These are phyloP conservation scores for Polyodon spathula DNA, from an alignment of 2,113 vertebrate genomes.

Conservation along the genomic window DNA sequence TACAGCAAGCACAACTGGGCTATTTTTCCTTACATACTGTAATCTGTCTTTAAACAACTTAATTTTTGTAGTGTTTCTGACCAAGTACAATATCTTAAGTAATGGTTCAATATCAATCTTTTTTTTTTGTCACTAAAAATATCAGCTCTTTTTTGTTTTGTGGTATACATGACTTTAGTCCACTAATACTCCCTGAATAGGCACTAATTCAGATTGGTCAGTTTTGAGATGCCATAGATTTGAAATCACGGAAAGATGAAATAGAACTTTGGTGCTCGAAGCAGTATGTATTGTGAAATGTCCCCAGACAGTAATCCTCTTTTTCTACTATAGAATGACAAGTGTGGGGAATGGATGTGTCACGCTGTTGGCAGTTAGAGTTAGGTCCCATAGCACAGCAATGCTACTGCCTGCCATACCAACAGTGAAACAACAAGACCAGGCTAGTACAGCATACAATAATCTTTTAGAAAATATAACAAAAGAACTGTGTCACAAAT, in stretches of 20 bases:
- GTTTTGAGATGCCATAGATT: background rate
- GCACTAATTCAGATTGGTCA: background rate
- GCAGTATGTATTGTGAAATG: conserved; percentile 35
- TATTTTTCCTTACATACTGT: too few species aligned
- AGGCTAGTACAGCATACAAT: background rate
- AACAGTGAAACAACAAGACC: conserved; percentile 21
- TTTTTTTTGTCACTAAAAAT: conserved; percentile 24
- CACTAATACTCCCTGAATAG: background rate
- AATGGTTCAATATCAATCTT: conserved; percentile 16
- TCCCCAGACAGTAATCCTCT: conserved; percentile 55
- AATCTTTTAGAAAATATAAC: too few species aligned
- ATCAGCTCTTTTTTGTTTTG: conserved; percentile 25
- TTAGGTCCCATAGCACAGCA: conserved; percentile 38
- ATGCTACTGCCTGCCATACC: conserved; percentile 37
- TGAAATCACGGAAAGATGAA: conserved; percentile 13
- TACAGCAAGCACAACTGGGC: too few species aligned
- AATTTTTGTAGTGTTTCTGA: too few species aligned
- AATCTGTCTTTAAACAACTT: too few species aligned
- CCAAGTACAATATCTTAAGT: too few species aligned
- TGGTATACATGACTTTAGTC: conserved; percentile 32
- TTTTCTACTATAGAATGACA: conserved; percentile 53
- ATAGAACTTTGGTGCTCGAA: conserved; percentile 26
- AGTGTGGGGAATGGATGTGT: conserved; percentile 49
- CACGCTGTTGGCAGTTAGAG: conserved; percentile 36
- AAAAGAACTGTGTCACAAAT: too few species aligned